Conservation (phyloP, 2,797 vertebrate species). For the Alcedo quadribrachys region DNA sequence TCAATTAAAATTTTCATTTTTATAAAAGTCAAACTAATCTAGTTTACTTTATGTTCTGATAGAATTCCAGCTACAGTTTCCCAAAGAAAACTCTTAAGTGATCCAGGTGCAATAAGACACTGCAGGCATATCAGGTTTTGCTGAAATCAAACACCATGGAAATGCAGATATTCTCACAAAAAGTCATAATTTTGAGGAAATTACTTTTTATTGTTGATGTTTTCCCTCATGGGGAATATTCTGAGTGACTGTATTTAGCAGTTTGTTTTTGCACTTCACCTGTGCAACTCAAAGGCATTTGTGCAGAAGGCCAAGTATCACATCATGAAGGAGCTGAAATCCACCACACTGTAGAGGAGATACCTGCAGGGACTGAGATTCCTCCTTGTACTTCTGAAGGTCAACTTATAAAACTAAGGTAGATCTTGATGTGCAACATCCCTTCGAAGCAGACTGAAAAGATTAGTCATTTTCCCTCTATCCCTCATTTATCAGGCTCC, state of each 20-base stretch:
- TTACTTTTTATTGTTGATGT: not conserved
- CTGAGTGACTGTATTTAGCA: not conserved
- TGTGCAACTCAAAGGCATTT: not conserved
- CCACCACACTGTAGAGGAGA: fast-evolving
- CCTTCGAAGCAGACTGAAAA: not conserved
- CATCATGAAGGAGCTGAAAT: not conserved
- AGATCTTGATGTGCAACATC: not conserved
- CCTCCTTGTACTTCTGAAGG: not conserved
- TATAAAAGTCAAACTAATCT: not conserved
- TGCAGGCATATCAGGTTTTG: not conserved
- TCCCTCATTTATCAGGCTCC: not conserved
- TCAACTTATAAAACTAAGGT: not conserved
- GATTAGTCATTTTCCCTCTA: not conserved
- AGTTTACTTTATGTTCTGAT: not conserved
- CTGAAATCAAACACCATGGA: not conserved
- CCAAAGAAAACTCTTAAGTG: not conserved
- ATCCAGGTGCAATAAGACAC: not conserved
- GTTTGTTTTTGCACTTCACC: not conserved
- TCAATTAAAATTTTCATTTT: constrained; percentile 25
- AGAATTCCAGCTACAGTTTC: not conserved
- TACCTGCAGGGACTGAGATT: not conserved
- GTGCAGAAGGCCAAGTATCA: not conserved
- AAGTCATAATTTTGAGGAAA: not conserved
- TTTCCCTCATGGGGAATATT: not conserved
- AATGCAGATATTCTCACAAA: not conserved